phyloP scores from a whole-genome alignment of 2,888 invertebrate genomes.

The Aromia moschata region DNA sequence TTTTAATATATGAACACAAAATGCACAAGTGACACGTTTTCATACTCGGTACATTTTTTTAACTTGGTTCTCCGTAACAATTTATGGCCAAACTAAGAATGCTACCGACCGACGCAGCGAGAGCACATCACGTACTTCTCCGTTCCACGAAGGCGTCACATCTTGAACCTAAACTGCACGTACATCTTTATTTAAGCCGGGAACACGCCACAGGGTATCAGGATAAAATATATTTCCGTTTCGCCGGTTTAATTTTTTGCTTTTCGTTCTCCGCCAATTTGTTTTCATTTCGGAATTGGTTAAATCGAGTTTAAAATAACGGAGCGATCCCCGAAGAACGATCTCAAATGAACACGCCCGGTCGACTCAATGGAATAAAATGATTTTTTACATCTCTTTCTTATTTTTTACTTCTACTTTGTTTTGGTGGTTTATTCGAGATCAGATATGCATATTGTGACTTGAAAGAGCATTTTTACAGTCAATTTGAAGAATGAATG shows the following conservation, averaged over 20 bases:
- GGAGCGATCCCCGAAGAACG: not conserved
- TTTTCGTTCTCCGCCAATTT: constrained; percentile 43
- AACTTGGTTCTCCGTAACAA: no score
- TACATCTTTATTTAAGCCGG: constrained; percentile 55
- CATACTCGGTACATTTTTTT: no score
- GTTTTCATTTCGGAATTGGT: constrained; percentile 42
- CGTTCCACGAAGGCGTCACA: constrained; percentile 16
- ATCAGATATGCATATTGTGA: no score
- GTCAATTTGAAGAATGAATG: no score
- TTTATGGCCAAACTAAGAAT: not conserved
- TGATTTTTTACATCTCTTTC: no score
- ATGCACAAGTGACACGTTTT: no score
- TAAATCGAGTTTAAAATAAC: constrained; percentile 36
- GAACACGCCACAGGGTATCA: constrained; percentile 46
- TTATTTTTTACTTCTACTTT: no score
- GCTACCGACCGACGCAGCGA: constrained; percentile 9
- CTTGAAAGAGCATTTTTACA: no score
- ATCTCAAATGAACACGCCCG: not conserved
- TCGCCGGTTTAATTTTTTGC: constrained; percentile 48
- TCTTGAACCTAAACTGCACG: constrained; percentile 44
- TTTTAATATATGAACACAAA: no score
- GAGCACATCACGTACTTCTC: constrained; percentile 19
- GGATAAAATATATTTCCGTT: constrained; percentile 49
- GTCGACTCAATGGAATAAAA: not conserved
- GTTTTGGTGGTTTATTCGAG: no score